Conservation (phyloP, 2,113 vertebrate species). For the Apeltes quadracus region DNA sequence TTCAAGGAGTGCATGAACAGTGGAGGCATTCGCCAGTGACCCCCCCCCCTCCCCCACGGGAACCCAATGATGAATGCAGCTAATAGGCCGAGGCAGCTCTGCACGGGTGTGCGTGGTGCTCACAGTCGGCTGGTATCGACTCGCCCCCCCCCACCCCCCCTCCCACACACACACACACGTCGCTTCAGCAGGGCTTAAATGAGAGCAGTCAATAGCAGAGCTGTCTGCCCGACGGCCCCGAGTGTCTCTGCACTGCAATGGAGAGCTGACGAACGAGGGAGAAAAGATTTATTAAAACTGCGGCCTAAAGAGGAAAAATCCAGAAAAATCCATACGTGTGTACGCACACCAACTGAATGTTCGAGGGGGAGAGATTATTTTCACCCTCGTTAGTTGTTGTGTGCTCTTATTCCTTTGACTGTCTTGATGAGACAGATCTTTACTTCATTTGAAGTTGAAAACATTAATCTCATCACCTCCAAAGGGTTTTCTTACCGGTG, state of each 20-base stretch:
- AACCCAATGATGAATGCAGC: constrained; percentile 62
- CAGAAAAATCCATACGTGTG: neutral
- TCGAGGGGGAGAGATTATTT: neutral
- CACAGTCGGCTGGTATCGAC: constrained; percentile 51
- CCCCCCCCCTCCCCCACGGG: constrained; percentile 26
- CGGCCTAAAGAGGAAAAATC: constrained; percentile 1
- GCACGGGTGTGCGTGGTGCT: neutral
- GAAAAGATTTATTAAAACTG: constrained; percentile 6
- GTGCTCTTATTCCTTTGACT: neutral
- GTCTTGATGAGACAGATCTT: neutral
- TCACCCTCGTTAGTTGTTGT: neutral
- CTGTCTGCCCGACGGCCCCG: constrained; percentile 35
- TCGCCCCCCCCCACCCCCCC: constrained; percentile 7
- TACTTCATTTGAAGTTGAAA: neutral
- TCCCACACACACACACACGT: neutral
- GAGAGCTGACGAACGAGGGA: constrained; percentile 18
- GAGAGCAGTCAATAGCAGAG: constrained; percentile 61
- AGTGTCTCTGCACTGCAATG: constrained; percentile 43
- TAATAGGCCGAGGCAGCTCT: constrained; percentile 44
- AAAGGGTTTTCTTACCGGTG: neutral
- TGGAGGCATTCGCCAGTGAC: constrained; percentile 39
- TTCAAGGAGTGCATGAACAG: constrained; percentile 55
- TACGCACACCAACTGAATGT: neutral
- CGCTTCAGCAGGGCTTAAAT: constrained; percentile 53
- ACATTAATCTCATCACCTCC: neutral